These are phyloP conservation scores for Simalia tracyae DNA, from an alignment of 2,797 vertebrate genomes.

Conservation along the genomic window DNA sequence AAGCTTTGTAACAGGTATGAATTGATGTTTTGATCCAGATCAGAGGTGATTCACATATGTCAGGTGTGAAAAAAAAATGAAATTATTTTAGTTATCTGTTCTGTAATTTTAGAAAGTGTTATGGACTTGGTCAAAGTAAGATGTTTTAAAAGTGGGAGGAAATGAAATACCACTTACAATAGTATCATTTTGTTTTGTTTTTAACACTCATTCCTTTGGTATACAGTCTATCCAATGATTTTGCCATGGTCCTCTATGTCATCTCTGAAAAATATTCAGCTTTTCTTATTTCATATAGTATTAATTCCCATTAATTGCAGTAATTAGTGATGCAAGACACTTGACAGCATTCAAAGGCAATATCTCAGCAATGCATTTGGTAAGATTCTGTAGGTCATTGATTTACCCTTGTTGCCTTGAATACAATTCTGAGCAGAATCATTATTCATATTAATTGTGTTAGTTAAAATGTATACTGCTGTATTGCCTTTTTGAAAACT, in stretches of 20 bases:
- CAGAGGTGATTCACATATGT: background rate
- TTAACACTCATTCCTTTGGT: slow-evolving; percentile 6
- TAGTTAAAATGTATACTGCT: slow-evolving; percentile 50
- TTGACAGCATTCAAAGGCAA: slow-evolving; percentile 23
- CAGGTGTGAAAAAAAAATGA: background rate
- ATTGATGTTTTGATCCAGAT: background rate
- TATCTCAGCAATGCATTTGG: slow-evolving; percentile 39
- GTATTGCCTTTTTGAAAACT: slow-evolving; percentile 66
- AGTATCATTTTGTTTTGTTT: background rate
- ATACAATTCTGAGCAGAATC: slow-evolving; percentile 57
- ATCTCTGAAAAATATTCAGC: slow-evolving; percentile 16
- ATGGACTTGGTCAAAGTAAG: background rate
- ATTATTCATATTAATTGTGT: slow-evolving; percentile 65
- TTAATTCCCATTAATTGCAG: slow-evolving; percentile 34
- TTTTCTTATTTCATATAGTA: background rate
- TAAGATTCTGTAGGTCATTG: slow-evolving; percentile 27
- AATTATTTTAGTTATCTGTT: background rate
- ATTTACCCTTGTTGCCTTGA: slow-evolving; percentile 28
- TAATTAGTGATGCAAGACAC: slow-evolving; percentile 21
- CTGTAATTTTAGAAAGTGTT: background rate
- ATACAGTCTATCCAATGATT: background rate
- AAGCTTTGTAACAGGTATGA: background rate
- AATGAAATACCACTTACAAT: background rate
- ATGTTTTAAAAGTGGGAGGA: background rate
- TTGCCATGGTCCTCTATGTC: background rate